Evolutionary conservation across 2,888 invertebrate species (phyloP).

Genomic region (Philereme transversata): DNA sequence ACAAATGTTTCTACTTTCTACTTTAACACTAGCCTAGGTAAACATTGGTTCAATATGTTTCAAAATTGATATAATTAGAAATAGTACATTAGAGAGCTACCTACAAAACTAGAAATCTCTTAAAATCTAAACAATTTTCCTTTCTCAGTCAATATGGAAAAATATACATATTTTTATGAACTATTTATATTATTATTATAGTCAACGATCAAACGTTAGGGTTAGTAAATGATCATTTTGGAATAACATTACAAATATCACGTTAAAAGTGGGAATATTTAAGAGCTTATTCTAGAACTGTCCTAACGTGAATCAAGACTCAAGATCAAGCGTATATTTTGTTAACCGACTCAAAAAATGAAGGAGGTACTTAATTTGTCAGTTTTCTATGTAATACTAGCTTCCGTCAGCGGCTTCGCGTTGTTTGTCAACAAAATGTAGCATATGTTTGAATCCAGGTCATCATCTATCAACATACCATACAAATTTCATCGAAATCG

Average conservation of each 20-base stretch:
- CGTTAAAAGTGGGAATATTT: slow-evolving; percentile 32
- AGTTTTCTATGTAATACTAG: no score
- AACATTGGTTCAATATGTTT: slow-evolving; percentile 19
- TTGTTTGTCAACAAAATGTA: no score
- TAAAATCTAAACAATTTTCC: slow-evolving; percentile 35
- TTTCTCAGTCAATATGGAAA: slow-evolving; percentile 54
- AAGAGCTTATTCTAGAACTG: no score
- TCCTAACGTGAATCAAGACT: no score
- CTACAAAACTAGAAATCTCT: slow-evolving; percentile 51
- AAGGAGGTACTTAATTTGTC: no score
- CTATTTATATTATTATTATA: slow-evolving; percentile 22
- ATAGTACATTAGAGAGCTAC: slow-evolving; percentile 67
- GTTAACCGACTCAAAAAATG: no score
- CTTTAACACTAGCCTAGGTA: background rate
- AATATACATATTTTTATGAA: slow-evolving; percentile 47
- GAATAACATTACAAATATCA: slow-evolving; percentile 53
- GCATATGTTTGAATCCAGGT: no score
- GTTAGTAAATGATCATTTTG: slow-evolving; percentile 43
- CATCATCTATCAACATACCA: no score
- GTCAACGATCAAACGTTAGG: slow-evolving; percentile 42
- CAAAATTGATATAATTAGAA: slow-evolving; percentile 31
- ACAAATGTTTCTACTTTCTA: background rate
- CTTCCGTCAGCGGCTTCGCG: no score
- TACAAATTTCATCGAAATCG: no score
- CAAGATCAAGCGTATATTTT: no score